phyloP scores from a whole-genome alignment of 2,113 vertebrate species.

The Lycocorax pyrrhopterus region DNA sequence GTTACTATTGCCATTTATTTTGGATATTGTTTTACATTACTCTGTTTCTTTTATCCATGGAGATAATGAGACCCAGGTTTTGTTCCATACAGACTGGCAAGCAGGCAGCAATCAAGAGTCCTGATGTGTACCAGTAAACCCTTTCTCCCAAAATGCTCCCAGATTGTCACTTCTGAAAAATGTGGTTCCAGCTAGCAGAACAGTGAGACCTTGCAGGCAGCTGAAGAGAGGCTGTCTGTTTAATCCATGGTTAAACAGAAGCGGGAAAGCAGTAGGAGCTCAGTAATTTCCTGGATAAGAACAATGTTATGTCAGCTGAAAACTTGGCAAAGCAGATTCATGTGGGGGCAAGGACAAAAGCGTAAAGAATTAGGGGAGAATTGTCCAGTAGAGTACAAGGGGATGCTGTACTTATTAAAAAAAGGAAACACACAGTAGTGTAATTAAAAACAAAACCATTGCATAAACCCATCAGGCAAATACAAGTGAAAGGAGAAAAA shows the following conservation, averaged over 20 bases:
- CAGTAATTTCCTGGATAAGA: background rate
- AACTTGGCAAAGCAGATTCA: background rate
- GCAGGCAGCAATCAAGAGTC: background rate
- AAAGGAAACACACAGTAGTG: background rate
- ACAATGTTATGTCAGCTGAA: background rate
- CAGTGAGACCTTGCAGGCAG: background rate
- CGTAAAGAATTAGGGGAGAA: background rate
- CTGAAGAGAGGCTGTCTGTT: background rate
- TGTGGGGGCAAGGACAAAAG: background rate
- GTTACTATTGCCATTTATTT: background rate
- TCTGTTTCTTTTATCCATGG: background rate
- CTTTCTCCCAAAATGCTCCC: background rate
- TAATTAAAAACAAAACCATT: background rate
- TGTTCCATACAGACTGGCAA: background rate
- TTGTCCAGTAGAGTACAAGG: background rate
- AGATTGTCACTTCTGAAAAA: background rate
- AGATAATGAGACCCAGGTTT: background rate
- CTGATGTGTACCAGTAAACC: background rate
- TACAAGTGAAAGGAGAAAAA: background rate
- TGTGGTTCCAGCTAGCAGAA: background rate
- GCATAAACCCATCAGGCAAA: background rate
- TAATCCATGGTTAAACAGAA: background rate
- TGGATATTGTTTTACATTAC: background rate
- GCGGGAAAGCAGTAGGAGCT: background rate
- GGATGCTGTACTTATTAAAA: background rate